Base-by-base conservation (phyloP, 1,140 invertebrate species). In the Scaptomyza montana region DNA sequence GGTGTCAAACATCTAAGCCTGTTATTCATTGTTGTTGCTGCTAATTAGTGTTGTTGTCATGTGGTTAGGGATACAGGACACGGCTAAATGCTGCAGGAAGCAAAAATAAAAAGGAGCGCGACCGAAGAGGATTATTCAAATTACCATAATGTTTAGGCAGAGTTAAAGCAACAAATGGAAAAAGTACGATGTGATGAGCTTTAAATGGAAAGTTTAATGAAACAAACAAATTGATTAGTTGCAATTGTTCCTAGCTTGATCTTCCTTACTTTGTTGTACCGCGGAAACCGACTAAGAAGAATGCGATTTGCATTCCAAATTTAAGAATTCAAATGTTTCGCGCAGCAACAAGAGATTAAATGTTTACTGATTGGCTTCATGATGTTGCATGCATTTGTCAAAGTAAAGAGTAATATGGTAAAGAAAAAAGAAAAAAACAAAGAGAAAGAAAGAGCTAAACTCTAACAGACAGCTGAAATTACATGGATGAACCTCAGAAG, bases 11-110 rank as follows among this genome's bases (percentile, higher is more conserved):
- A 77, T 82, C 74, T 78, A 86, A 86, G 78, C 78, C 63, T 66
- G 62, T 81, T 74, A 77, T 36, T 9, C 33, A 36, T 6, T 70
- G 64, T 46, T 69, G 66, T 70, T 66, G 62, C 61, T 47, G 47
- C 81, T 85, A 85, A 85, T 85, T 86, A 86, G 80, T 60, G 65
- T 25, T 77, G 80, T 74, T 50, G 51, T 16, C 21, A 33, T 65
- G 36, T 45, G 33, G 67, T 41, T 50, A 5, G 54, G 45, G n/a
- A 3, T n/a, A 21, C 19, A 36, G 53, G 36, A 9, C 45, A 39
- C 60, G 21, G 39, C 50, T 67, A 73, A 67, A 63, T 76, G 62
- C 49, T 50, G 55, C 28, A 56, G 33, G 9, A 9, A 36, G 33
- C 33, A 36, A 36, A 36, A 36, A 9, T n/a, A 36, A 36, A 9